Conservation (phyloP, 2,797 vertebrate species). For the Anas bernieri region DNA sequence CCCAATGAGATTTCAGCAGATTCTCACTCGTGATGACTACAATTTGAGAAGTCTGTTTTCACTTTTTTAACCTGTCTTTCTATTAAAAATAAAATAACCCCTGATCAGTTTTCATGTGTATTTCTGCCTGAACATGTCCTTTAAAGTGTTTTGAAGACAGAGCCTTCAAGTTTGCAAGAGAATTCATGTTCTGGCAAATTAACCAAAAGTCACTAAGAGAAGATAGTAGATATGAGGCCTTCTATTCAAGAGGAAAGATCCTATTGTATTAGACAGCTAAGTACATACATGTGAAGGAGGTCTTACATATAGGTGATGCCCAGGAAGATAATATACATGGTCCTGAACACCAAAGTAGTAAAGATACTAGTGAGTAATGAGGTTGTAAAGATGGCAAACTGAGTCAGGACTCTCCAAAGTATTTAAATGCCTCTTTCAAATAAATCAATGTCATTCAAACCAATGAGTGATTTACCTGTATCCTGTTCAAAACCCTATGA, state of each 20-base stretch:
- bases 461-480: fast-evolving
- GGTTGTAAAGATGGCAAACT: background rate
- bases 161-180: background rate
- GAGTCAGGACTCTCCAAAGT: background rate
- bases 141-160: background rate
- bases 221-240: background rate
- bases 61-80: fast-evolving
- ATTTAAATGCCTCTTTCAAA: background rate
- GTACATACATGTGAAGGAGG: background rate
- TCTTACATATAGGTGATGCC: background rate
- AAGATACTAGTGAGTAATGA: background rate
- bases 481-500: background rate
- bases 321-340: background rate
- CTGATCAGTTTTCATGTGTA: background rate
- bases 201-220: background rate
- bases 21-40: background rate
- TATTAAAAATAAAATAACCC: background rate
- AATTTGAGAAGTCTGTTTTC: fast-evolving
- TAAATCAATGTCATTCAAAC: background rate
- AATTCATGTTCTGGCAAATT: background rate
- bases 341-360: background rate
- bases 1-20: background rate
- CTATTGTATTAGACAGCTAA: background rate
- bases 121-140: fast-evolving
- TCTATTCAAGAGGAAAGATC: background rate